Conservation (phyloP, 2,113 vertebrate species). For the Apistogramma diplotaenia region DNA sequence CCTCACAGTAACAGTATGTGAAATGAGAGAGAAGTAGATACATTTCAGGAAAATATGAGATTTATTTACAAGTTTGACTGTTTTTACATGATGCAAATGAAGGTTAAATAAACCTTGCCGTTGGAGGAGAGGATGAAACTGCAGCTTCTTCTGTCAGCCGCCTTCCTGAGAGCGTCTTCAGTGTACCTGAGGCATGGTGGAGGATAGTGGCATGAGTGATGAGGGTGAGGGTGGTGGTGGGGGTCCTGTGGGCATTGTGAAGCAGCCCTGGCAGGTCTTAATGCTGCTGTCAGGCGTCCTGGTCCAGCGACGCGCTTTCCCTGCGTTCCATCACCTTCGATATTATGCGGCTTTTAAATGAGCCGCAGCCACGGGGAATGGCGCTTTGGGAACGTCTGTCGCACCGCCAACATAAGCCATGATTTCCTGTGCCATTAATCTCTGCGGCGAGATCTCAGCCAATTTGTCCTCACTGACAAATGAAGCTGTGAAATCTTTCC, state of each 20-base stretch:
- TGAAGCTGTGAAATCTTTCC: constrained; percentile 51
- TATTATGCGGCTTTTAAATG: constrained; percentile 72
- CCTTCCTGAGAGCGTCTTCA: background rate
- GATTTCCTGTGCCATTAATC: constrained; percentile 71
- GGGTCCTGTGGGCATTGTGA: constrained; percentile 33
- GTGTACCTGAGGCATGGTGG: constrained; percentile 18
- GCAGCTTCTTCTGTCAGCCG: background rate
- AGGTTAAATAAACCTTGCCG: background rate
- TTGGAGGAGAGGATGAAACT: background rate
- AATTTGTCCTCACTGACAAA: constrained; percentile 55
- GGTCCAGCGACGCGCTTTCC: constrained; percentile 48
- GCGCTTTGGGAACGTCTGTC: constrained; percentile 56
- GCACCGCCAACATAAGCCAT: constrained; percentile 55
- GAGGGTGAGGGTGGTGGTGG: background rate
- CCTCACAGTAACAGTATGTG: background rate
- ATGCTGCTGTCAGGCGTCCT: constrained; percentile 71
- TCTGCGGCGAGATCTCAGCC: constrained; percentile 57
- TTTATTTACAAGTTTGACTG: background rate
- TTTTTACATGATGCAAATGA: background rate
- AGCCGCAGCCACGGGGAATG: constrained; percentile 58
- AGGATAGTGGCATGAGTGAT: background rate
- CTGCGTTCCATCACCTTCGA: constrained; percentile 35
- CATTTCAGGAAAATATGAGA: background rate
- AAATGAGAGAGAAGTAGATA: background rate
- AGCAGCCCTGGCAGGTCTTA: constrained; percentile 65